phyloP scores from a whole-genome alignment of 2,888 invertebrate genomes.

The Bellardia bayeri region DNA sequence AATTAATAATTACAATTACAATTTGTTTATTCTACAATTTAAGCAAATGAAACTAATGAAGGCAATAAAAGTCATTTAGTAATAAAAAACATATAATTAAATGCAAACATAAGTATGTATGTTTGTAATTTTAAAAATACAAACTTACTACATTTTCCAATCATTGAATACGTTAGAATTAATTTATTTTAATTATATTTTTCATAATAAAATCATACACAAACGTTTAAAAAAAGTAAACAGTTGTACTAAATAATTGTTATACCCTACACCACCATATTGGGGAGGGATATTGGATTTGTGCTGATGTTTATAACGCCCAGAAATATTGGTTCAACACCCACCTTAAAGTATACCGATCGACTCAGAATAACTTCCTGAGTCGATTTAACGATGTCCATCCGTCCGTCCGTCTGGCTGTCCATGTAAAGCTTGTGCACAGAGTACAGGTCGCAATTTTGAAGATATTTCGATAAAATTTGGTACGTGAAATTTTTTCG shows the following conservation, averaged over 20 bases:
- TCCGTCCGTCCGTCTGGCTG: no score
- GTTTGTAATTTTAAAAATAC: neutral
- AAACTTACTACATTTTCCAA: conserved; percentile 38
- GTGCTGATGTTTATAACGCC: no score
- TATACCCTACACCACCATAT: no score
- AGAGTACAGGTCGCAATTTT: no score
- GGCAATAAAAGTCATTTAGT: conserved; percentile 66
- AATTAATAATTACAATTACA: neutral
- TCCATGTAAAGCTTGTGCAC: no score
- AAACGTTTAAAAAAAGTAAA: neutral
- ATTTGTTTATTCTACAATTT: neutral
- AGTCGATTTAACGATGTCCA: no score
- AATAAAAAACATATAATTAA: conserved; percentile 28
- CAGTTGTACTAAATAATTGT: neutral
- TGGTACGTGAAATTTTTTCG: no score
- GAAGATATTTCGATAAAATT: no score
- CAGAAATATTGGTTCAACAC: no score
- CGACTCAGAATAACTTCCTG: no score
- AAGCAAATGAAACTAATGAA: conserved; percentile 61
- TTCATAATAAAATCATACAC: conserved; percentile 1
- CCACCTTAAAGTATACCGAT: no score
- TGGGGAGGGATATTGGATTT: no score
- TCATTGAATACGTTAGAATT: conserved; percentile 47
- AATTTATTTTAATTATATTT: conserved; percentile 18
- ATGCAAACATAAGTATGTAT: conserved; percentile 39